Evolutionary conservation across 2,113 vertebrate species (phyloP).

Genomic region (Neopipo cinnamomea): DNA sequence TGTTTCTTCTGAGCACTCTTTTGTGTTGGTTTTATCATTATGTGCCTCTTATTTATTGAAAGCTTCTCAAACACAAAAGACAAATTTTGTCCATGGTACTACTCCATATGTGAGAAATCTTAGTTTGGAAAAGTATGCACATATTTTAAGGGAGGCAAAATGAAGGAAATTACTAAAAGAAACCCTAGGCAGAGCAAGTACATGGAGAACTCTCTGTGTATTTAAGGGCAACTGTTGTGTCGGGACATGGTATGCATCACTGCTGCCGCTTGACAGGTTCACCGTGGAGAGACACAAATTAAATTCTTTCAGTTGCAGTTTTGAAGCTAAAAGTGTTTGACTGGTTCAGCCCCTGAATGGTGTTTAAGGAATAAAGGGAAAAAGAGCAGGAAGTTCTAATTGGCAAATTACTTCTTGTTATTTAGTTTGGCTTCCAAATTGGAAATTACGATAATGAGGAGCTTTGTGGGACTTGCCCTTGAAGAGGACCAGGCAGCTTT

Average conservation of each 20-base stretch:
- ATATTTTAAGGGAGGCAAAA: constrained; percentile 34
- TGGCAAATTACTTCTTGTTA: constrained; percentile 87
- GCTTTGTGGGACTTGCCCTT: constrained; percentile 81
- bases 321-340: constrained; percentile 84
- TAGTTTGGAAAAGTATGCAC: neutral
- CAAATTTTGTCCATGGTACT: neutral
- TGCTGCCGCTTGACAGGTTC: constrained; percentile 75
- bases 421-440: constrained; percentile 87
- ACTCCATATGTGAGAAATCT: neutral
- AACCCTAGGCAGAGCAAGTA: constrained; percentile 17
- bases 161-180: constrained; percentile 64
- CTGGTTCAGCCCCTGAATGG: constrained; percentile 74
- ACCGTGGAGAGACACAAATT: constrained; percentile 76
- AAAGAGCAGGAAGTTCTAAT: constrained; percentile 87
- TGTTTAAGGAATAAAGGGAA: constrained; percentile 80
- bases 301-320: constrained; percentile 77
- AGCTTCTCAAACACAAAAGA: neutral
- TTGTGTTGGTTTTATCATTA: neutral
- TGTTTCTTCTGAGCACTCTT: neutral
- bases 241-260: constrained; percentile 73
- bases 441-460: constrained; percentile 87
- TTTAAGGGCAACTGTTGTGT: constrained; percentile 60
- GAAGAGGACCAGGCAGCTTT: constrained; percentile 75
- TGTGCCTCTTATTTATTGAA: neutral
- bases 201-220: constrained; percentile 33